These are phyloP conservation scores for Argyra leucocephala DNA, from an alignment of 2,888 invertebrate genomes.

Conservation along the genomic window DNA sequence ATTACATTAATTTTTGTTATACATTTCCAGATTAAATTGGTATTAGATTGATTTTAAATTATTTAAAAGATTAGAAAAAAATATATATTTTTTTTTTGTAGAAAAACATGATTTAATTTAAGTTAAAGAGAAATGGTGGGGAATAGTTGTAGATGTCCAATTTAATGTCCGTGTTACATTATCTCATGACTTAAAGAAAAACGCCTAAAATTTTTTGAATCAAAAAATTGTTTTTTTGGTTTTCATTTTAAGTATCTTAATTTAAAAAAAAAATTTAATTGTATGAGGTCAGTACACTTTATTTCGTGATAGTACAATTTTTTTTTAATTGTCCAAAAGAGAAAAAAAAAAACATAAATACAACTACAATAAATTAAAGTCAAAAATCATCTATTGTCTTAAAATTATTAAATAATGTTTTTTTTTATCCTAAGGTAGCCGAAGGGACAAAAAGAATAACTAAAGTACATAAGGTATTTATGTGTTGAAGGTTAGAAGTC, in stretches of 20 bases:
- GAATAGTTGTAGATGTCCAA: no score
- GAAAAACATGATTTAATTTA: no score
- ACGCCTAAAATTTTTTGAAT: background rate
- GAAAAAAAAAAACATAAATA: no score
- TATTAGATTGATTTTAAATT: no score
- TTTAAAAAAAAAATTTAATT: background rate
- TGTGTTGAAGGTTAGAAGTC: no score
- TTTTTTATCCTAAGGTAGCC: background rate
- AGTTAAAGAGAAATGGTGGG: no score
- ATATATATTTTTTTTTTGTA: no score
- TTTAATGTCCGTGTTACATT: background rate
- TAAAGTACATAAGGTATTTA: no score
- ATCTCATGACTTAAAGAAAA: background rate
- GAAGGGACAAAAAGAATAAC: background rate
- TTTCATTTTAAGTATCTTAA: background rate
- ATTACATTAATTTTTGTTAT: no score
- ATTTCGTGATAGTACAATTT: conserved; percentile 3
- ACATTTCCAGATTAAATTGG: no score
- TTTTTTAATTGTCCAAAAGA: background rate
- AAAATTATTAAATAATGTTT: background rate
- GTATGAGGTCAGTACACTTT: background rate
- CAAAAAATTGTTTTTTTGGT: background rate
- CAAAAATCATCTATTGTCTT: background rate
- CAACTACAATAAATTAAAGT: background rate
- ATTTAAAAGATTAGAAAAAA: no score